These are phyloP conservation scores for Arothron firmamentum DNA, from an alignment of 2,113 vertebrate species.

Conservation along the genomic window DNA sequence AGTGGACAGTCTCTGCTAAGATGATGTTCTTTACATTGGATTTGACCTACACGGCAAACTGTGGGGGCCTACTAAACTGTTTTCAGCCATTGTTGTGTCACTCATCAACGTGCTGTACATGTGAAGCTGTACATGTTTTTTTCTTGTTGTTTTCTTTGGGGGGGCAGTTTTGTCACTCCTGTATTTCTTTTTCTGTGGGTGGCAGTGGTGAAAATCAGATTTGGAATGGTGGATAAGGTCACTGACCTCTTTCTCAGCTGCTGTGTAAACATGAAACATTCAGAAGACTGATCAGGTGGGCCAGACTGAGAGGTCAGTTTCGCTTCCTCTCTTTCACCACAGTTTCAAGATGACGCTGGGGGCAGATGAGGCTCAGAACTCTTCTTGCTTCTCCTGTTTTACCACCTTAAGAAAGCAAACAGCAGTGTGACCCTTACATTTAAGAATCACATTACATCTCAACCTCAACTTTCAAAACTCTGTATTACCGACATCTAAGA, in stretches of 20 bases:
- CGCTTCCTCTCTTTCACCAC: slow-evolving; percentile 25
- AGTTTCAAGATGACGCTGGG: slow-evolving; percentile 17
- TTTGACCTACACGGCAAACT: too few relatives aligned
- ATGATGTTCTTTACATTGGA: too few relatives aligned
- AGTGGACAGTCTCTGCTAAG: not conserved
- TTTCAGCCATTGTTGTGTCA: not conserved
- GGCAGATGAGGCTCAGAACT: slow-evolving; percentile 22
- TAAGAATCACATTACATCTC: too few relatives aligned
- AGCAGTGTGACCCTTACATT: too few relatives aligned
- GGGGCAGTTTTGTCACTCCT: not conserved
- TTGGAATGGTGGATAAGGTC: not conserved
- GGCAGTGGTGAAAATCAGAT: not conserved
- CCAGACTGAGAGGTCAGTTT: slow-evolving; percentile 18
- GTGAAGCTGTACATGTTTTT: slow-evolving; percentile 8
- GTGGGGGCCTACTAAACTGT: too few relatives aligned
- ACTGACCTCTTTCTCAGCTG: not conserved
- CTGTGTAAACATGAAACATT: slow-evolving; percentile 6
- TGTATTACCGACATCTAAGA: too few relatives aligned
- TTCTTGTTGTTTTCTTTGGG: slow-evolving; percentile 2
- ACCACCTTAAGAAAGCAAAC: too few relatives aligned
- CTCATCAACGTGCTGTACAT: slow-evolving; percentile 14
- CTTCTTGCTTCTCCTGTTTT: slow-evolving; percentile 1
- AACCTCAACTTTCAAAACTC: too few relatives aligned
- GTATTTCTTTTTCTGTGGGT: too few relatives aligned
- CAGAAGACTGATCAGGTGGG: not conserved